Evolutionary conservation across 2,797 vertebrate species (phyloP).

Genomic region (Hydrocynus forskahlii): DNA sequence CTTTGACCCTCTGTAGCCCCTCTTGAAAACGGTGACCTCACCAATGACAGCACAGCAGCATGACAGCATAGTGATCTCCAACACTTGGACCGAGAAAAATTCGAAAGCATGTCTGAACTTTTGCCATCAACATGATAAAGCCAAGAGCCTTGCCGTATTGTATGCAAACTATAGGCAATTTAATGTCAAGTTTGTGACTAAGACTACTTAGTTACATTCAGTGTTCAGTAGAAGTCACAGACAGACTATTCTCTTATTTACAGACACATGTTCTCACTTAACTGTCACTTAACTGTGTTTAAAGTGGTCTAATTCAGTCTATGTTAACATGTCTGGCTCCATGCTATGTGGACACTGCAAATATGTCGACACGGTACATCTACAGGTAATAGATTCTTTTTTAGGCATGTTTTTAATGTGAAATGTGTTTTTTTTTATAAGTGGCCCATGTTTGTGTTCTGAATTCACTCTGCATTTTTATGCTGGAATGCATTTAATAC

Average conservation of each 20-base stretch:
- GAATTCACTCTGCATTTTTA: background rate
- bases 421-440: background rate
- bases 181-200: background rate
- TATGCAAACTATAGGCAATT: background rate
- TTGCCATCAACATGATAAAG: background rate
- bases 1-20: too few species aligned
- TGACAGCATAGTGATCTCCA: background rate
- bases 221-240: background rate
- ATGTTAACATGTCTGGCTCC: background rate
- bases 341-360: background rate
- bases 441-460: background rate
- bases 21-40: background rate
- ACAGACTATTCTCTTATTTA: background rate
- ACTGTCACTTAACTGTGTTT: background rate
- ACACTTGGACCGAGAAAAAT: background rate
- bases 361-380: background rate
- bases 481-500: conserved; percentile 4
- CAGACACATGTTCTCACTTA: background rate
- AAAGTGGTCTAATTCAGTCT: background rate
- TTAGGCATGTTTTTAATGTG: background rate
- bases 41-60: background rate
- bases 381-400: background rate
- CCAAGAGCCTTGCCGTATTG: background rate
- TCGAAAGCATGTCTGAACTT: background rate
- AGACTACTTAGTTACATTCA: background rate